Conservation (phyloP, 2,888 invertebrate species). For the Cyaniris semiargus region DNA sequence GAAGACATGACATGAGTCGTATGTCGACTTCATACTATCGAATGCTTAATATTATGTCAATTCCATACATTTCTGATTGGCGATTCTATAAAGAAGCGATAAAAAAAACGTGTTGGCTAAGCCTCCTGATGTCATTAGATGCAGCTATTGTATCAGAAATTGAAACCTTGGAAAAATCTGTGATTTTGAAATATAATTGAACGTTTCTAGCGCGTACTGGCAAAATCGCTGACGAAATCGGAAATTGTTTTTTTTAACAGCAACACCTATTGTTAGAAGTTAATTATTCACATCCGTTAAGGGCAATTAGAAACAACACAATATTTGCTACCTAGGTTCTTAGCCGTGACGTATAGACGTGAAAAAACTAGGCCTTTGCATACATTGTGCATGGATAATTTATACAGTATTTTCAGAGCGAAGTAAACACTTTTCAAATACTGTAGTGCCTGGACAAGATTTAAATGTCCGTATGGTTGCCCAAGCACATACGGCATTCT, state of each 20-base stretch:
- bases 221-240: background rate
- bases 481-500: no score
- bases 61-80: no score
- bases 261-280: background rate
- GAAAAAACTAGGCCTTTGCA: no score
- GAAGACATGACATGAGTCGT: no score
- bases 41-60: no score
- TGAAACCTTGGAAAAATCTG: background rate
- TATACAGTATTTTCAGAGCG: no score
- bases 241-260: background rate
- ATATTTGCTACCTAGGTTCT: background rate
- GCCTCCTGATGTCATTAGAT: background rate
- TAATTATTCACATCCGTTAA: background rate
- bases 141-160: background rate
- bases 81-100: background rate
- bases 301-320: background rate
- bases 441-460: no score
- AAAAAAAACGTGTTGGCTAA: no score
- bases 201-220: background rate
- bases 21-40: no score
- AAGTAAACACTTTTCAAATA: no score
- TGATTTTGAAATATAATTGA: slow-evolving; percentile 2
- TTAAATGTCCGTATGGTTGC: no score
- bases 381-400: no score
- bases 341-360: background rate